Evolutionary conservation across 2,888 invertebrate genomes (phyloP).

Genomic region (Hyppa rectilinea): DNA sequence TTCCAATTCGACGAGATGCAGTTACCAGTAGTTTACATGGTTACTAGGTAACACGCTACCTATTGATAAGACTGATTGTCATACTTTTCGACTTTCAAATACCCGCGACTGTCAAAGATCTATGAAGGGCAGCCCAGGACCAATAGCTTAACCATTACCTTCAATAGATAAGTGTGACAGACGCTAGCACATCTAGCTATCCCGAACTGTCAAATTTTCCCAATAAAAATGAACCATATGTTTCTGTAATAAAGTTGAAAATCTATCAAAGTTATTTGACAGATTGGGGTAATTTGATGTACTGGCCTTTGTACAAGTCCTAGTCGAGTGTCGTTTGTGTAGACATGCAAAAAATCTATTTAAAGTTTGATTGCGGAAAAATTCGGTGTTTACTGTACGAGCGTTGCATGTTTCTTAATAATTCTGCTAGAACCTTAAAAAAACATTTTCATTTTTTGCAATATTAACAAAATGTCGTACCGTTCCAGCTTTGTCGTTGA

Average conservation of each 20-base stretch:
- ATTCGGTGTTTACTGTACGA: background rate
- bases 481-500: slow-evolving; percentile 14
- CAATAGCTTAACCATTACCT: too few relatives aligned
- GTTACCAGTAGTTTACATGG: background rate
- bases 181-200: too few relatives aligned
- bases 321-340: too few relatives aligned
- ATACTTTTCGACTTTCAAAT: background rate
- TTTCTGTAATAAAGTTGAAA: too few relatives aligned
- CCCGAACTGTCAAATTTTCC: too few relatives aligned
- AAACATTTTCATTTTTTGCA: slow-evolving; percentile 22
- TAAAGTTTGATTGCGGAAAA: background rate
- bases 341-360: background rate
- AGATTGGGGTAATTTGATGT: too few relatives aligned
- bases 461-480: slow-evolving; percentile 7
- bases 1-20: background rate
- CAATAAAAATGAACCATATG: too few relatives aligned
- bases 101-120: background rate
- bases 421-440: background rate
- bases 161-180: too few relatives aligned
- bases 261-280: too few relatives aligned
- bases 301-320: too few relatives aligned
- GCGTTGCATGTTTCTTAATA: background rate
- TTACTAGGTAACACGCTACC: background rate
- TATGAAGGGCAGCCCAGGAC: too few relatives aligned
- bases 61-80: background rate